Percentiles rank a stretch among this genome's conserved stretches.
Conservation (phyloP, 2,888 invertebrate species). For the Tenthredo amoena region DNA sequence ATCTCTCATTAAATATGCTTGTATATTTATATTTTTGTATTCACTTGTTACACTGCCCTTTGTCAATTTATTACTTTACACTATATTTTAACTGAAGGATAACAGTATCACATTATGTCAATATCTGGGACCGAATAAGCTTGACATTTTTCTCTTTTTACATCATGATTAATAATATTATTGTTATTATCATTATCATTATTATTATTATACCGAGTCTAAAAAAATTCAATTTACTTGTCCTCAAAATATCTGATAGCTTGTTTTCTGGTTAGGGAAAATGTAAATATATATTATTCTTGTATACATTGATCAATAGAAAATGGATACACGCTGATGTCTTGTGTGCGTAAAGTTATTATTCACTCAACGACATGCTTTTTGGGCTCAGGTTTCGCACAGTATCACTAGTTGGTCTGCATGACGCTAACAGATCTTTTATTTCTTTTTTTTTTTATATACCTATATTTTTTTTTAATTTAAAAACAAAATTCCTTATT, state of each 20-base stretch:
- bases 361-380: neutral
- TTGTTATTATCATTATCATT: neutral
- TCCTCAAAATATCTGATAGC: neutral
- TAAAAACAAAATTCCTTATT: neutral
- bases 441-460: neutral
- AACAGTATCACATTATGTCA: neutral
- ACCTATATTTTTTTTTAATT: neutral
- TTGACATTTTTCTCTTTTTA: neutral
- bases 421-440: conserved; percentile 22
- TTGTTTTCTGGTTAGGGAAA: conserved; percentile 6
- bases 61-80: neutral
- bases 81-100: neutral
- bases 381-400: neutral
- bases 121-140: neutral
- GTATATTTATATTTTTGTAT: conserved; percentile 39
- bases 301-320: neutral
- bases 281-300: conserved; percentile 18
- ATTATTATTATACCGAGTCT: neutral
- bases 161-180: neutral
- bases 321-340: neutral
- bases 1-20: conserved; percentile 14
- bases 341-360: neutral
- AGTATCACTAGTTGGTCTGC: neutral
- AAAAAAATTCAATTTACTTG: neutral
- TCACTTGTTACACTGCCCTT: neutral